Evolutionary conservation across 2,797 vertebrate genomes (phyloP).

Genomic region (Hippocampus kuda): DNA sequence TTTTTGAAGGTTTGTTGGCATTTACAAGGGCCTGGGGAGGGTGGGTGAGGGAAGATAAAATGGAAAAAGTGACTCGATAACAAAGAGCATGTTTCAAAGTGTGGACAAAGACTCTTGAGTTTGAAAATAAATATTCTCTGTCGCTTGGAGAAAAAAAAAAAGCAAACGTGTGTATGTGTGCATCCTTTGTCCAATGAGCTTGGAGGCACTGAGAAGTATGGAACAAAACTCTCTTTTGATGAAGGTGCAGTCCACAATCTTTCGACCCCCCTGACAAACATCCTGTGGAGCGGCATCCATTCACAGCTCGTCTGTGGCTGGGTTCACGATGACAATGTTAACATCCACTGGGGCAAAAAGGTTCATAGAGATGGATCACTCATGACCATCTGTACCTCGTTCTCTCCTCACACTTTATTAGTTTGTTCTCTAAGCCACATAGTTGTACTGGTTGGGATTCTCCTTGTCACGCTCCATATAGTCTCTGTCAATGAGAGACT

Average conservation of each 20-base stretch:
- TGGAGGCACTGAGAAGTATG: conserved; percentile 83
- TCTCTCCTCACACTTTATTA: conserved; percentile 15
- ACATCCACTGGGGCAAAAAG: conserved; percentile 78
- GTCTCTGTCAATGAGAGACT: conserved; percentile 98
- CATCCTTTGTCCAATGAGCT: conserved; percentile 51
- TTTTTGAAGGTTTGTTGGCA: conserved; percentile 43
- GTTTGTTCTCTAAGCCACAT: conserved; percentile 82
- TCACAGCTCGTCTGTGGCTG: conserved; percentile 78
- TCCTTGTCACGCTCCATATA: conserved; percentile 99
- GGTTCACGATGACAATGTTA: conserved; percentile 76
- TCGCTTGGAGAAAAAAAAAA: conserved; percentile 46
- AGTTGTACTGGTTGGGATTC: conserved; percentile 98
- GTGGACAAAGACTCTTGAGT: conserved; percentile 56
- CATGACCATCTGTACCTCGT: conserved; percentile 46
- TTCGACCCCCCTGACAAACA: conserved; percentile 71
- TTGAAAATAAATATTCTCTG: conserved; percentile 74
- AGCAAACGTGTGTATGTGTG: conserved; percentile 50
- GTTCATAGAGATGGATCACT: conserved; percentile 70
- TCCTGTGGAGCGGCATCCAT: conserved; percentile 77
- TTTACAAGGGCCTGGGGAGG: conserved; percentile 38
- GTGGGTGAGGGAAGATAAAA: conserved; percentile 21
- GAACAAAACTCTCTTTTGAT: conserved; percentile 83
- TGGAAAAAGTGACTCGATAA: conserved; percentile 49
- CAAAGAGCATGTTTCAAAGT: conserved; percentile 51
- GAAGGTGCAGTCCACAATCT: conserved; percentile 85